A percentile compares a stretch with the other conserved stretches of the same genome.
Conservation (phyloP, 2,113 vertebrate genomes). For the Caloenas nicobarica region DNA sequence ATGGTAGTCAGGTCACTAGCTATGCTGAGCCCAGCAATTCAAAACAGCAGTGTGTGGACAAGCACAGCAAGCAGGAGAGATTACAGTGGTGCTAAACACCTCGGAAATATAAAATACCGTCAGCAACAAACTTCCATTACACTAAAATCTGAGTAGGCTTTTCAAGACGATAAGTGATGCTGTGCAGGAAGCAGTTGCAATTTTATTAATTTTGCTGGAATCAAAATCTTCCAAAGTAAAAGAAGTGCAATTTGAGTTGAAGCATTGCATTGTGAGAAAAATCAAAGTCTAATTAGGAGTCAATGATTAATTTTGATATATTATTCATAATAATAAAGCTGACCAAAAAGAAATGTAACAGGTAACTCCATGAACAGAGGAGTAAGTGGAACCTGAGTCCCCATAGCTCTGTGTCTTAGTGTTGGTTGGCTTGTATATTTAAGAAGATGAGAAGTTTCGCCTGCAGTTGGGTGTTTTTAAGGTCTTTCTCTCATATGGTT, state of each 20-base stretch:
- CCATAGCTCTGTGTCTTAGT: background rate
- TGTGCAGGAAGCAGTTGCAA: background rate
- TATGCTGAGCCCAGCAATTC: background rate
- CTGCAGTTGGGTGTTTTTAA: background rate
- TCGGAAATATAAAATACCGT: background rate
- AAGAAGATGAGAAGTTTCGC: background rate
- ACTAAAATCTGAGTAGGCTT: background rate
- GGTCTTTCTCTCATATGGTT: background rate
- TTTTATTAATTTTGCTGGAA: background rate
- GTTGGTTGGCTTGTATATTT: background rate
- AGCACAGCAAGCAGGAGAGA: background rate
- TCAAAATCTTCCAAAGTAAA: background rate
- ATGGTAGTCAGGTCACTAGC: background rate
- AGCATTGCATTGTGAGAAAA: background rate
- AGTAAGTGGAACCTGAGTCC: background rate
- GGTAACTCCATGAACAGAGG: background rate
- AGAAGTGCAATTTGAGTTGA: background rate
- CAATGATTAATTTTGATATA: background rate
- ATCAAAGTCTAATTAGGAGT: background rate
- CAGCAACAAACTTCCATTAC: background rate
- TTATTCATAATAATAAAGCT: background rate
- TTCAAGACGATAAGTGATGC: background rate
- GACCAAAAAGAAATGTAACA: background rate
- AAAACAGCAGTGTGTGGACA: background rate
- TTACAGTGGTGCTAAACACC: background rate